A percentile compares a stretch with the other conserved stretches of the same genome.
Evolutionary conservation across 1,140 invertebrate species (phyloP).

Genomic region (Leptonema lineaticorne): DNA sequence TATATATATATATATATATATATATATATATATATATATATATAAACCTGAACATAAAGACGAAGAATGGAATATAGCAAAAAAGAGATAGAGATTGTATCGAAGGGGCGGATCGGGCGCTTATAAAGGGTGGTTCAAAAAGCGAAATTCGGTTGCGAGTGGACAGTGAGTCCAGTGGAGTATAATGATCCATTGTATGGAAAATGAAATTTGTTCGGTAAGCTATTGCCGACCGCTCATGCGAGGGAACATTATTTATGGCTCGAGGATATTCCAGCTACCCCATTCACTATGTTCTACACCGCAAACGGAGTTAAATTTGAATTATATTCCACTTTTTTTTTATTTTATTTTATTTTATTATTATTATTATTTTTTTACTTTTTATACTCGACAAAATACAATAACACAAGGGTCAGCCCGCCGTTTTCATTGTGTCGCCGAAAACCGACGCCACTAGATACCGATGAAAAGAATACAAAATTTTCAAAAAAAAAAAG

Average conservation of each 20-base stretch:
- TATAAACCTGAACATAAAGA: too few species aligned
- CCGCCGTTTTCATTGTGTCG: constrained; percentile 7
- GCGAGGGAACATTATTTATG: constrained; percentile 38
- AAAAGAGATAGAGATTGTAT: too few species aligned
- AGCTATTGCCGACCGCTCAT: constrained; percentile 34
- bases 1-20: too few species aligned
- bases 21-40: too few species aligned
- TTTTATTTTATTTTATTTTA: not conserved
- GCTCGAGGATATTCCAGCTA: constrained; percentile 8
- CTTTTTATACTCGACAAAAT: not conserved
- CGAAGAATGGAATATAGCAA: too few species aligned
- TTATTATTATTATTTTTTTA: not conserved
- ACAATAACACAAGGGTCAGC: not conserved
- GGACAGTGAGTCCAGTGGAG: constrained; percentile 25
- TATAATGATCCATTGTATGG: constrained; percentile 40
- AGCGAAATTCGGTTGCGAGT: constrained; percentile 1
- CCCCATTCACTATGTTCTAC: not conserved
- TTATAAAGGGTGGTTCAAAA: not conserved
- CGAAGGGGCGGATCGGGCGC: not conserved
- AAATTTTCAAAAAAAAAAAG: too few species aligned
- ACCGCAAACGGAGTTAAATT: constrained; percentile 20
- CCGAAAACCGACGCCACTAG: not conserved
- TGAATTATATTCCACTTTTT: constrained; percentile 12
- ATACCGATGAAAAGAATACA: not conserved
- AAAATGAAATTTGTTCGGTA: constrained; percentile 40